Conservation (phyloP, 1,140 invertebrate species). For the Lordiphosa clarofinis region DNA sequence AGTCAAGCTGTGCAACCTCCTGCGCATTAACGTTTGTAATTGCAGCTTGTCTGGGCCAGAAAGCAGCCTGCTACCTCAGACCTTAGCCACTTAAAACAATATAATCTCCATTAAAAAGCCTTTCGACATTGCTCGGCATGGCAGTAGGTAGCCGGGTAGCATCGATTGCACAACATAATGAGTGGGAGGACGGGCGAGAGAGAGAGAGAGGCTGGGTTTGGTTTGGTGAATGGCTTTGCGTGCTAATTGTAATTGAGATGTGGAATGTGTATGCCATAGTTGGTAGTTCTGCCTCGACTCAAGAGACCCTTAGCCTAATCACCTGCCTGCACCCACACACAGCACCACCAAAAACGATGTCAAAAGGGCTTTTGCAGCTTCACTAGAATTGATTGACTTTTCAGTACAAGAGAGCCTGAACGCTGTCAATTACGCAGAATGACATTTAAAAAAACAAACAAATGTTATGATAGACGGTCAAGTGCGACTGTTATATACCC, state of each 20-base stretch:
- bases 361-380: constrained; percentile 32
- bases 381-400: constrained; percentile 27
- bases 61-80: constrained; percentile 3
- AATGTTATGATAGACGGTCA: background rate
- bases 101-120: constrained; percentile 78
- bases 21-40: constrained; percentile 75
- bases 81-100: constrained; percentile 69
- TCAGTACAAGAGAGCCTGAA: constrained; percentile 11
- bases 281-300: constrained; percentile 31
- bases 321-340: constrained; percentile 25
- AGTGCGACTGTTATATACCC: too few species aligned
- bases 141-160: constrained; percentile 5
- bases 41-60: constrained; percentile 61
- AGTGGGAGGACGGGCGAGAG: constrained; percentile 19
- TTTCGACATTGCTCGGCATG: constrained; percentile 66
- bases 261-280: constrained; percentile 8
- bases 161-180: constrained; percentile 54
- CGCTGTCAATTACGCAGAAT: constrained; percentile 18
- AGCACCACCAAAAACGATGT: constrained; percentile 27
- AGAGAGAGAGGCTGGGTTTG: background rate
- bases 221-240: constrained; percentile 4
- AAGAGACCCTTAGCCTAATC: constrained; percentile 48
- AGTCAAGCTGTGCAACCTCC: constrained; percentile 54
- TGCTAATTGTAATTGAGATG: constrained; percentile 55
- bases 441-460: constrained; percentile 7